These are phyloP conservation scores for Enteromius radiatus DNA, from an alignment of 2,797 vertebrate species.

Conservation along the genomic window DNA sequence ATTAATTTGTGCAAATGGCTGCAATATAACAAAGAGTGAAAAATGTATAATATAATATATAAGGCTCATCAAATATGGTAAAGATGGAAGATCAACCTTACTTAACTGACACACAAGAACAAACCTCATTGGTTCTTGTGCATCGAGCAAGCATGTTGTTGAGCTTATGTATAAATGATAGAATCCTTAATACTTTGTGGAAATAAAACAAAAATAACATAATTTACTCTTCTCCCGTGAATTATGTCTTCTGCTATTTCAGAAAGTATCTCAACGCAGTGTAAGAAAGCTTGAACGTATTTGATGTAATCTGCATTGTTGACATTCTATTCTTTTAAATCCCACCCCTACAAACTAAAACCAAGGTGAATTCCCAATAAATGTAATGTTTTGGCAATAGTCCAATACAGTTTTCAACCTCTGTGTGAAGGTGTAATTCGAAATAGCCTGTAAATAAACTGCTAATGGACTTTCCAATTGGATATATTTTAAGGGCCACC, in stretches of 20 bases:
- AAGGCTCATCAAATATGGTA: not conserved
- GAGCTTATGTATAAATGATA: not conserved
- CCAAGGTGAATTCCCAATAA: not conserved
- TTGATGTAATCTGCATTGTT: too few species aligned
- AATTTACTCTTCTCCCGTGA: too few species aligned
- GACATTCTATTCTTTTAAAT: not conserved
- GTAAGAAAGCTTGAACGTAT: too few species aligned
- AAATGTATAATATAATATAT: too few species aligned
- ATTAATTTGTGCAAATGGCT: too few species aligned
- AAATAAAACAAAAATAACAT: too few species aligned
- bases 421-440: not conserved
- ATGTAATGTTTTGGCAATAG: not conserved
- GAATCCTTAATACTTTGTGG: too few species aligned
- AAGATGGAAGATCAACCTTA: not conserved
- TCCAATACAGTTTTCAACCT: not conserved
- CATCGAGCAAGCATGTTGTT: too few species aligned
- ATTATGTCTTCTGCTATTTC: too few species aligned
- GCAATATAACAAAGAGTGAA: too few species aligned
- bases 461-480: not conserved
- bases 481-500: conserved; percentile 15
- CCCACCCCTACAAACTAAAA: not conserved
- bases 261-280: too few species aligned
- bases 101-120: not conserved
- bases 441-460: not conserved
- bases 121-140: too few species aligned